Conservation (phyloP, 1,140 invertebrate genomes). For the Himalopsyche phryganea region DNA sequence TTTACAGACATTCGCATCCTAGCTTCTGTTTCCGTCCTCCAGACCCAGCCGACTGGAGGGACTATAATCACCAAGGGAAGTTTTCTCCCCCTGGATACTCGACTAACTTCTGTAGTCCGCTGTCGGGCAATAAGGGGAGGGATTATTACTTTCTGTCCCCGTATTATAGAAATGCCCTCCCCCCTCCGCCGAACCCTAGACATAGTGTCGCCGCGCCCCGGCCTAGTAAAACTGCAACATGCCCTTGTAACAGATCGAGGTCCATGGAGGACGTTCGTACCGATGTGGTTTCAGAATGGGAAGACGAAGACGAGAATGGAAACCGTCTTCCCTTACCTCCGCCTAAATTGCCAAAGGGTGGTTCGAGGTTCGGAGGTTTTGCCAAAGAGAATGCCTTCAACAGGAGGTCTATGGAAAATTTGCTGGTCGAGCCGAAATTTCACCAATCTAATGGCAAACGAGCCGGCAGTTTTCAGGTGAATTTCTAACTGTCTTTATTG, state of each 20-base stretch:
- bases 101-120: constrained; percentile 15
- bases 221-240: constrained; percentile 44
- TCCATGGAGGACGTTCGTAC: constrained; percentile 68
- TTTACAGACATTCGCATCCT: constrained; percentile 54
- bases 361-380: constrained; percentile 32
- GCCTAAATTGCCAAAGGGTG: constrained; percentile 38
- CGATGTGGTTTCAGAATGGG: constrained; percentile 62
- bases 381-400: constrained; percentile 47
- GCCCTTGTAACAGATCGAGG: constrained; percentile 60
- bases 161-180: constrained; percentile 57
- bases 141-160: constrained; percentile 70
- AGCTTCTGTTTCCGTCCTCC: constrained; percentile 47
- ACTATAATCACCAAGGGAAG: constrained; percentile 44
- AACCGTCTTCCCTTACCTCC: constrained; percentile 42
- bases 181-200: constrained; percentile 43
- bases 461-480: too few species aligned
- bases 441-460: too few species aligned
- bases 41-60: constrained; percentile 49
- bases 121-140: constrained; percentile 55
- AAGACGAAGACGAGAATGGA: constrained; percentile 56
- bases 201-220: constrained; percentile 47
- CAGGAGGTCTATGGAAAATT: constrained; percentile 67
- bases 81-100: constrained; percentile 47
- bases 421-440: constrained; percentile 41
- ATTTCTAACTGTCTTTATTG: too few species aligned